Base-by-base conservation (phyloP, 2,797 vertebrate species). In the Sebastes taczanowskii region DNA sequence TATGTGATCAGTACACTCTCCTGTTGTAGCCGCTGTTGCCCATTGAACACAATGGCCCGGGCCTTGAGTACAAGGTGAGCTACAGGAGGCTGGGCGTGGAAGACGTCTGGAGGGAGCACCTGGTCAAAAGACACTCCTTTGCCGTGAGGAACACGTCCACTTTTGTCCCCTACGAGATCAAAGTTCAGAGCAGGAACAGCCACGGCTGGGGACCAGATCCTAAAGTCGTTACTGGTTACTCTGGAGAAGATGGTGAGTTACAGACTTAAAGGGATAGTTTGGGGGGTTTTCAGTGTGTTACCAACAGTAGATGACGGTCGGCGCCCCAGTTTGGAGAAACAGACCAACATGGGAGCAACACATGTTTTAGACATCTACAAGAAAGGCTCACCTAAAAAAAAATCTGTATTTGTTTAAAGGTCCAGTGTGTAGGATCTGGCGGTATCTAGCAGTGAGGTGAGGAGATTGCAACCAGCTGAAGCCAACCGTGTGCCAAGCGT, bases 221-320 rank as follows among this genome's bases (percentile, higher is more conserved):
- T 0, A 95, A 93, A 22, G 5, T 96, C 20, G 92, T 97, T 70
- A 95, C 95, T 0, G 97, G 97, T 1, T 98, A 98, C 86, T 99
- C 99, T 1, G 98, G 98, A 83, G 98, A 99, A 91, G 99, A 99
- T 6, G 89, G 99, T 99, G 90, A 97, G 97, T 97, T 52, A 11
- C 20, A 49, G 11, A 71, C 7, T 52, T 52, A 20, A 52, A 20
- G 49, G 49, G 42, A 18, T 4, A 20, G 42, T 46, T 46, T 18
- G 42, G 42, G 42, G 42, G 16, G 42, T 46, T 46, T 18, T 46
- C 42, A 46, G 42, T 8, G 16, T 46, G 7, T 46, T 46, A 46
- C 42, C 42, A 8, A 46, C 0, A 2, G 42, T 46, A 46, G 42
- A 46, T 46, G 16, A 46, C 42, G 3, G 42, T 46, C 42, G 16